Evolutionary conservation across 1,140 invertebrate genomes (phyloP), one percentile per base, ranked within the genome.

Genomic region (Scaptomyza montana): DNA sequence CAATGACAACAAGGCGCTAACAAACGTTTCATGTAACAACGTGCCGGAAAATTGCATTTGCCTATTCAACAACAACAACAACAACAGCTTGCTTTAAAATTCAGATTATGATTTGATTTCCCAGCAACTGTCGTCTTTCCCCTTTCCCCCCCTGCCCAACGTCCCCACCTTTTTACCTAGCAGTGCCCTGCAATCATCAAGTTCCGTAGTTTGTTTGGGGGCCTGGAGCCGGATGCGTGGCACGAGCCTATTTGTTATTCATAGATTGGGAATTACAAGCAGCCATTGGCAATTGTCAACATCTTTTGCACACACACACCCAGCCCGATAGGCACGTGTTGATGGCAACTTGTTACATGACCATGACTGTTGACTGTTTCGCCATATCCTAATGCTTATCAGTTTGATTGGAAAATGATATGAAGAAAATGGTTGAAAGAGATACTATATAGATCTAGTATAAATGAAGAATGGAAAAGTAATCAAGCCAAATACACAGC

Each of bases 201-300:
- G 53, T 56, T 72, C 47, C 70, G 73, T 70, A 74, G 77, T 73
- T 84, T 49, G 72, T 51, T 64, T 54, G 60, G 75, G 78, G 77
- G 59, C 62, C 71, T 60, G 50, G 76, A 49, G 67, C 21, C 47
- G 54, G 30, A 36, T 47, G 60, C 36, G 9, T 79, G 66, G 49
- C 72, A 53, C 84, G 46, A 51, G 84, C 79, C 82, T 87, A 77
- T 89, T 87, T 87, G 76, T 77, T 87, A 87, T 87, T 87, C 82
- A 87, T 87, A 87, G 82, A 89, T 87, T 87, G 82, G 82, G 82
- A 87, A 87, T 87, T 87, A 87, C 82, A 87, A 70, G 84, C 82
- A 79, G 79, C 84, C 80, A 84, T 82, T 82, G 84, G 62, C 82
- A 87, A 87, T 87, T 87, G 82, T 89, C 71, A 82, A 64, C 84